Base-by-base conservation (phyloP, 2,113 vertebrate genomes). In the Gasterosteus aculeatus region DNA sequence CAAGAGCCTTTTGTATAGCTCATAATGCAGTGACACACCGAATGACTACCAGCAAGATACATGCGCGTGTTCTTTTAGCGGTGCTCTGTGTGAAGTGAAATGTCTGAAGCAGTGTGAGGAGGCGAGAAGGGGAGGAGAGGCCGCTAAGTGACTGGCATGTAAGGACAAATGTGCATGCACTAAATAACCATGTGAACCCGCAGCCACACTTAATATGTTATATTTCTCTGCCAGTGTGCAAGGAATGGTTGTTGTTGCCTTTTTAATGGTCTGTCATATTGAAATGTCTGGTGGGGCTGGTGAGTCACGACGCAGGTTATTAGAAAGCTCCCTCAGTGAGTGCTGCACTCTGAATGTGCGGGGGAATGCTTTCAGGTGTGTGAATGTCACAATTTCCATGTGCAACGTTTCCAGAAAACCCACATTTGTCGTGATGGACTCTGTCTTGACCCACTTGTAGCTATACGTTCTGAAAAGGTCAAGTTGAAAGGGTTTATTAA, bases 11-110 rank as follows among this genome's bases (percentile, higher is more conserved):
- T 72, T 38, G 59, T 76, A 79, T 38, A 22, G 81, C 81, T 26
- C 72, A 9, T 41, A 81, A 69, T 78, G 77, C 51, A 44, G 77
- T 85, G 86, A 90, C 85, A 83, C 89, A 90, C 75, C 0, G 3
- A 76, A 78, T 46, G 69, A 73, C 75, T 72, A 49, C 6, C 10
- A 80, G 83, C 61, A 0, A 62, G 56, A 44, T 14, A 46, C 18
- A 69, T 80, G 68, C 77, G 72, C 67, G 33, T 54, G 83, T 77
- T 47, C 64, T 46, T 64, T 62, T 47, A n/a, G 83, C 33, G 5
- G 49, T 2, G 38, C 44, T 77, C 61, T 67, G 56, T 41, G 65
- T 67, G 75, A 64, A 65, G 47, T 22, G 49, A 26, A 26, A 83
- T 65, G 77, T 81, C 84, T 83, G 79, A 41, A 53, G 74, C 78